Evolutionary conservation across 64 coral and sea anemone species (phyloP), one percentile per base, ranked within the genome.

Genomic region (Dendronephthya gigantea): DNA sequence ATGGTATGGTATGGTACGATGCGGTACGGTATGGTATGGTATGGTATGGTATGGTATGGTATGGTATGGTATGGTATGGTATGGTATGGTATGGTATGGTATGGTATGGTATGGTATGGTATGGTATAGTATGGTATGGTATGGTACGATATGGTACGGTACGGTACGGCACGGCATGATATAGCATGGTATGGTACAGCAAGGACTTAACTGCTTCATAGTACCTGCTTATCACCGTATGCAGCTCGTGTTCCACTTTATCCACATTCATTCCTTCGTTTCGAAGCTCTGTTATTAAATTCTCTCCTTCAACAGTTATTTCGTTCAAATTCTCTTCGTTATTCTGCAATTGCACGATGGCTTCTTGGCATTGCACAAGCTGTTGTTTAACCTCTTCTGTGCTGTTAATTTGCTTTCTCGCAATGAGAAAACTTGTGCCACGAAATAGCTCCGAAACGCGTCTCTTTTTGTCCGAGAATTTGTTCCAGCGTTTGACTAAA

Each of bases 241-340:
- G 81, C 2, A 98, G 81, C 34, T 98, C 92, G 35, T 89, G 84
- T 66, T 93, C 95, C 41, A 98, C 86, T 34, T 75, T 88, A 86
- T 93, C 92, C 65, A 90, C 88, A 85, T 91, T 89, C 51, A 92
- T 92, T 47, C 89, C 92, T 2, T 90, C 40, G 48, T 90, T 87
- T 40, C 86, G 87, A 31, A 98, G 55, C 14, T 98, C 95, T 13
- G 87, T 89, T 32, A 98, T 59, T 40, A 98, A 48, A 19, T 86
- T 52, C 84, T 52, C 70, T 68, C 89, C 95, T 86, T 93, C 92
- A 35, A 91, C 88, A 16, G 87, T 93, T 12, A 93, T 92, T 1
- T 83, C 91, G 13, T 89, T 90, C 48, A 98, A 35, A 14, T 88
- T 83, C 16, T 65, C 49, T 81, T 90, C 90, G 34, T 86, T 98